Evolutionary conservation across 2,113 vertebrate genomes (phyloP), one percentile per base, ranked within the genome.

Genomic region (Engystomops pustulosus): DNA sequence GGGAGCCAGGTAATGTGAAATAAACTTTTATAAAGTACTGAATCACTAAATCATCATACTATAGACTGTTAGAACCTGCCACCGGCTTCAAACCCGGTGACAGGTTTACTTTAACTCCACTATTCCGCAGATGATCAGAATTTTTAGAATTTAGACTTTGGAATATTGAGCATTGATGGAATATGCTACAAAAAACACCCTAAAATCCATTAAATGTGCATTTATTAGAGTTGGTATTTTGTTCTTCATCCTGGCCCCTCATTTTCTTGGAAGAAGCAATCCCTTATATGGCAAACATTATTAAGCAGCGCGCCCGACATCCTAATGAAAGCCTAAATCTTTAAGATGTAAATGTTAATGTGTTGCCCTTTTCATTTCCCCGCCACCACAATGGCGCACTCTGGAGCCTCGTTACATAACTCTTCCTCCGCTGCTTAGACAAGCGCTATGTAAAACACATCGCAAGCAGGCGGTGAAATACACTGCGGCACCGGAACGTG

Each of bases 341-440:
- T 68, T 51, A 23, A 44, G 55, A 47, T 51, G 12, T 68, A 68
- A 80, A 80, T 68, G 79, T 68, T 80, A 68, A 80, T 80, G 79
- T 38, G 38, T 79, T 80, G 79, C 62, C 79, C 79, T 80, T 79
- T 80, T 49, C 41, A 51, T 68, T 67, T 0, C 1, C n/a, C 38
- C 67, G 41, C 15, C 38, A 45, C 36, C 77, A 79, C 55, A 23
- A 79, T 62, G 38, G 34, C n/a, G 30, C 9, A 34, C 62, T 68
- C n/a, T 23, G 0, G 3, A 34, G 67, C 47, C 47, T 58, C 30
- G 27, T 71, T 41, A 34, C 44, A 81, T 71, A 36, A 70, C 20
- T 55, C 49, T 55, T n/a, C 51, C 27, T 53, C 25, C 2, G 15
- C n/a, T 78, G 20, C 51, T 60, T 38, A 25, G 51, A 60, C 27